These are phyloP conservation scores for Meganola albula DNA, from an alignment of 2,888 invertebrate genomes.

Conservation along the genomic window DNA sequence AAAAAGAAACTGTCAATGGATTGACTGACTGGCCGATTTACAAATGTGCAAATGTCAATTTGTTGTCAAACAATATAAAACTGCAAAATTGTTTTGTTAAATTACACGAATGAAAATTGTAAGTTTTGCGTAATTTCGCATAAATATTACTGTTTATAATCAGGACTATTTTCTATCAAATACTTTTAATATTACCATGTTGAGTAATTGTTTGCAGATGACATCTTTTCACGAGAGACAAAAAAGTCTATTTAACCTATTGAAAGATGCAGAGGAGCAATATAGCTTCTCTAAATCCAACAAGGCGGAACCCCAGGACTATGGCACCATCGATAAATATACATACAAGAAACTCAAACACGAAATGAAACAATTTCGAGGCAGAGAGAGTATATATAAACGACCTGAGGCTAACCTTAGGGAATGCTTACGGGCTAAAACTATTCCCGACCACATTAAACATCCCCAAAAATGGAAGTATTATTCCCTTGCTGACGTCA, in stretches of 20 bases:
- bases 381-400: constrained; percentile 88
- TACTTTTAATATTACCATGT: too few species aligned
- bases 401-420: constrained; percentile 81
- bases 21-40: too few species aligned
- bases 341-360: constrained; percentile 59
- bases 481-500: constrained; percentile 88
- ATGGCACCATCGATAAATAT: constrained; percentile 48
- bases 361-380: constrained; percentile 80
- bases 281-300: constrained; percentile 55
- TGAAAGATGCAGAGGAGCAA: constrained; percentile 81
- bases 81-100: too few species aligned
- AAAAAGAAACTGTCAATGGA: too few species aligned
- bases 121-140: too few species aligned
- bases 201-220: constrained; percentile 38
- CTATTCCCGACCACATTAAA: constrained; percentile 72
- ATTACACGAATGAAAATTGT: too few species aligned
- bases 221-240: constrained; percentile 79
- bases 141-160: too few species aligned
- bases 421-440: constrained; percentile 72
- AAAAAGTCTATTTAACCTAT: constrained; percentile 82
- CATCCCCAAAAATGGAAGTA: constrained; percentile 90
- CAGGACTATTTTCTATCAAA: too few species aligned
- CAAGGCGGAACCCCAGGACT: constrained; percentile 43
- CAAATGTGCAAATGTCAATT: too few species aligned
- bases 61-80: too few species aligned